Evolutionary conservation across 2,113 vertebrate genomes (phyloP), one percentile per base, ranked within the genome.

Genomic region (Lontra canadensis): DNA sequence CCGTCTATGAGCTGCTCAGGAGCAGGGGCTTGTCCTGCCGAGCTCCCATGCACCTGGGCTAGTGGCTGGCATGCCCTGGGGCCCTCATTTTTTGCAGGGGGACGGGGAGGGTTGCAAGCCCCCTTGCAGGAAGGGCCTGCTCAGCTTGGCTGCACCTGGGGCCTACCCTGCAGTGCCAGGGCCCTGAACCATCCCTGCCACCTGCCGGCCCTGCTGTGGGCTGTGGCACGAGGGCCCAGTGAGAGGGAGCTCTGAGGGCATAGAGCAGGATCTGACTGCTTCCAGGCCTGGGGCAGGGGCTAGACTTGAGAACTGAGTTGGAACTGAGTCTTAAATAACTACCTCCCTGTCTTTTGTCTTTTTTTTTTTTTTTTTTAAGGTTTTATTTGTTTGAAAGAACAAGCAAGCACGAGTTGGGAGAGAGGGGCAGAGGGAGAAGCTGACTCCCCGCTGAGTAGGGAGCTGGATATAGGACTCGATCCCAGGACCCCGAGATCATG

Each of bases 1-100:
- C n/a, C 65, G 47, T 55, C 47, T 3, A 1, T 1, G 82, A n/a
- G 44, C 52, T 15, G 31, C 44, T 25, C 52, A 0, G 31, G 36
- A 17, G 23, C 34, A 23, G 21, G 47, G 47, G 11, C 2, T 2
- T 2, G 52, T 29, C 71, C 23, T 49, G 18, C 25, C 3, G 31
- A 57, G 59, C 71, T 13, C 17, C 7, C 42, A 34, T 4, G 55
- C 11, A 18, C 25, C 20, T 7, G 0, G 44, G 59, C 31, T 49
- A 0, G 20, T 1, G 3, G 34, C 36, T 49, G 81, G 81, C 14
- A 0, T 4, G 2, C 14, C 3, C 31, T 3, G 1, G 34, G 73
- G 36, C 61, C 2, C 12, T 21, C 14, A 5, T 59, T 20, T 26
- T 26, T 26, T n/a, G 52, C 6, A 20, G 13, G 34, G n/a, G 79